A percentile compares a stretch with the other conserved stretches of the same genome.
Conservation (phyloP, 1,140 invertebrate genomes). For the Achatina immaculata region DNA sequence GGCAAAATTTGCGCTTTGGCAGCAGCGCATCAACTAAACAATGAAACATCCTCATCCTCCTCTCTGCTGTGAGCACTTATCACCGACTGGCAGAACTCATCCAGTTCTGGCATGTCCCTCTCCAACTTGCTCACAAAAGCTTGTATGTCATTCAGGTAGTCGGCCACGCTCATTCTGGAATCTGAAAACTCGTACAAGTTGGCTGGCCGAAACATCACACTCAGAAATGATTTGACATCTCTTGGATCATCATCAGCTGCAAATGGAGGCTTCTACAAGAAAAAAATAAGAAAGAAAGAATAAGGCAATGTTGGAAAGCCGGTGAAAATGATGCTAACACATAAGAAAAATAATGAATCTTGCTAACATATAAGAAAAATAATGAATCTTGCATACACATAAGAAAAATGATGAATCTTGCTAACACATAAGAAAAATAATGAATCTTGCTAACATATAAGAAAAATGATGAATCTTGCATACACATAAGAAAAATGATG, state of each 20-base stretch:
- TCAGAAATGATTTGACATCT: slow-evolving; percentile 32
- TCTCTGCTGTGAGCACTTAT: slow-evolving; percentile 24
- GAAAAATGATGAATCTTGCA: too few relatives aligned
- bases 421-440: too few relatives aligned
- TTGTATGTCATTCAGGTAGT: slow-evolving; percentile 29
- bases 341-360: too few relatives aligned
- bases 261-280: slow-evolving; percentile 31
- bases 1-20: too few relatives aligned
- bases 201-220: slow-evolving; percentile 25
- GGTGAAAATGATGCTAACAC: too few relatives aligned
- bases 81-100: slow-evolving; percentile 38
- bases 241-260: slow-evolving; percentile 35
- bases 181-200: slow-evolving; percentile 22
- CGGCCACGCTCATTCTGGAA: slow-evolving; percentile 3
- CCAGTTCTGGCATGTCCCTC: slow-evolving; percentile 33
- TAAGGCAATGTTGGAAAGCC: too few relatives aligned
- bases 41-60: slow-evolving; percentile 12
- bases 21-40: slow-evolving; percentile 28
- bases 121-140: slow-evolving; percentile 15
- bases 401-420: too few relatives aligned
- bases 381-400: too few relatives aligned
- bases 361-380: too few relatives aligned
- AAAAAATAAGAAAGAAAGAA: neutral
- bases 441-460: too few relatives aligned
- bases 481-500: too few relatives aligned